phyloP scores from a whole-genome alignment of 2,113 vertebrate species.

The Machaerirhynchus nigripectus region DNA sequence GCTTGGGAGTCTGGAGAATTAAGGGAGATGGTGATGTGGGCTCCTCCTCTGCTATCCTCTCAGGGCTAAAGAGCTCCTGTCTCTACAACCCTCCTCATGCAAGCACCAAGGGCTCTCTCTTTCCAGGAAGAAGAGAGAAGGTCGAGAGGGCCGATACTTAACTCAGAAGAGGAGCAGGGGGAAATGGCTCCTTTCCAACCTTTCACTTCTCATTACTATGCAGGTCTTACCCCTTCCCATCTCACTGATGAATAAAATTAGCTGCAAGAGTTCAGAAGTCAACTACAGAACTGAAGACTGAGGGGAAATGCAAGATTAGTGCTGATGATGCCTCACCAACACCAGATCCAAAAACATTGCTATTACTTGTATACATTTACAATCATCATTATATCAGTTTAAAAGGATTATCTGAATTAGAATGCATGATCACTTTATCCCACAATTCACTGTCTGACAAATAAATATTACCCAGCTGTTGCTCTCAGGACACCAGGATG shows the following conservation, averaged over 20 bases:
- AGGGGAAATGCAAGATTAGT: not conserved
- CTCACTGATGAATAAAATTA: not conserved
- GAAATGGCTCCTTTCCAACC: not conserved
- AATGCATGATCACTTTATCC: not conserved
- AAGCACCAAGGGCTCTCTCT: not conserved
- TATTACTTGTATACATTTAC: not conserved
- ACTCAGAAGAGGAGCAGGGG: not conserved
- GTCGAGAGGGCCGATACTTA: accelerated
- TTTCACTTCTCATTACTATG: not conserved
- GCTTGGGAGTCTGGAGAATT: not conserved
- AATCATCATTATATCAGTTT: not conserved
- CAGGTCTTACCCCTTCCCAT: not conserved
- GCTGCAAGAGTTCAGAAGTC: not conserved
- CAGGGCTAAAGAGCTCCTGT: not conserved
- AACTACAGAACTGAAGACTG: not conserved
- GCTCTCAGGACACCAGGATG: not conserved
- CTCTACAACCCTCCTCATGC: not conserved
- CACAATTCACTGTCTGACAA: not conserved
- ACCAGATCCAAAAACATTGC: not conserved
- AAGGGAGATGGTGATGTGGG: not conserved
- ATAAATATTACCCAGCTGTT: not conserved
- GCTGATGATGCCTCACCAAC: not conserved
- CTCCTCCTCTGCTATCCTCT: not conserved
- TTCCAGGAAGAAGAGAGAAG: not conserved
- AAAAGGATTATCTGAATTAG: not conserved